A percentile compares a stretch with the other conserved stretches of the same genome.
Evolutionary conservation across 1,140 invertebrate species (phyloP).

Genomic region (Brachionus calyciflorus): DNA sequence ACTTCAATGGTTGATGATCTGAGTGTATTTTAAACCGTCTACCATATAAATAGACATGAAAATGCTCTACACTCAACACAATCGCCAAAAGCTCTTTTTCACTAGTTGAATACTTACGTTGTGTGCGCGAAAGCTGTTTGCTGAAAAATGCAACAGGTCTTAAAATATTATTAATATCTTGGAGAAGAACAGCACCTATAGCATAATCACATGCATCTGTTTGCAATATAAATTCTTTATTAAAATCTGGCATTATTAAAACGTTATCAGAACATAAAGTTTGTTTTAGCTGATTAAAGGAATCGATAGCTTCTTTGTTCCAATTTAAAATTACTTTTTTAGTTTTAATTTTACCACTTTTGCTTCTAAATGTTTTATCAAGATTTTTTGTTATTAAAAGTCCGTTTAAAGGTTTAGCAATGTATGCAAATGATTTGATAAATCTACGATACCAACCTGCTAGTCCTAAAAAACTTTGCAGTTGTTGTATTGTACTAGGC

Average conservation of each 20-base stretch:
- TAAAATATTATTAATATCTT: not conserved
- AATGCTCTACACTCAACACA: not conserved
- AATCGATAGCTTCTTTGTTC: too few relatives aligned
- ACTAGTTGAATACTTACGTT: not conserved
- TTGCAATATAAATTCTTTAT: slow-evolving; percentile 55
- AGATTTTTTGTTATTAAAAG: too few relatives aligned
- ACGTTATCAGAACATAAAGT: slow-evolving; percentile 47
- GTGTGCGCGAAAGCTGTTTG: not conserved
- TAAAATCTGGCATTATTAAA: slow-evolving; percentile 53
- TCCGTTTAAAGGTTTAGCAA: too few relatives aligned
- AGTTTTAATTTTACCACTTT: too few relatives aligned
- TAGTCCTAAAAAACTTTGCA: too few relatives aligned
- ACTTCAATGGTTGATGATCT: not conserved
- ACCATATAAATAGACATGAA: not conserved
- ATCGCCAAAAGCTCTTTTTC: not conserved
- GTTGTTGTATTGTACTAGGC: too few relatives aligned
- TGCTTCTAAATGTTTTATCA: too few relatives aligned
- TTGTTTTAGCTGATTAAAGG: too few relatives aligned
- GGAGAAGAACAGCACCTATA: slow-evolving; percentile 52
- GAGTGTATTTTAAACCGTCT: not conserved
- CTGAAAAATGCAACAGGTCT: not conserved
- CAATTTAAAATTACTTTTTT: too few relatives aligned
- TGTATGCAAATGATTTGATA: too few relatives aligned
- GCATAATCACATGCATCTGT: slow-evolving; percentile 60
- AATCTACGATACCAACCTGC: too few relatives aligned